These are phyloP conservation scores for Marasmarcha lunaedactyla DNA, from an alignment of 2,888 invertebrate species.

Conservation along the genomic window DNA sequence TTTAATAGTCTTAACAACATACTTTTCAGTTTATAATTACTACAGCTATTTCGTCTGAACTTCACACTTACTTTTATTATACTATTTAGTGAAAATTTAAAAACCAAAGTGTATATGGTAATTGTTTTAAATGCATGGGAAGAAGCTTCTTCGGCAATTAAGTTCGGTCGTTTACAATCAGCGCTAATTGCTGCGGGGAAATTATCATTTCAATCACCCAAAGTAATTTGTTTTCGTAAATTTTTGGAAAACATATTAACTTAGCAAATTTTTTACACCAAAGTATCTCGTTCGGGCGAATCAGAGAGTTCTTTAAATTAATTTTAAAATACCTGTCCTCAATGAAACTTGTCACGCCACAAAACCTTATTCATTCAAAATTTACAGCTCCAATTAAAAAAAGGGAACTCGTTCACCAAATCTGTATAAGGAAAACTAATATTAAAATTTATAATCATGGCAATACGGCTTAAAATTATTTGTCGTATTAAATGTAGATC, in stretches of 20 bases:
- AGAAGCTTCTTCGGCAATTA: background rate
- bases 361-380: background rate
- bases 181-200: slow-evolving; percentile 13
- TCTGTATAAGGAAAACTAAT: no score
- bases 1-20: no score
- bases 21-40: no score
- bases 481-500: background rate
- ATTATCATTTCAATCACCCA: slow-evolving; percentile 28
- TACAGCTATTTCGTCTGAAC: no score
- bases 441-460: background rate
- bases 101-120: background rate
- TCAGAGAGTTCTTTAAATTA: no score
- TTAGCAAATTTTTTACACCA: slow-evolving; percentile 15
- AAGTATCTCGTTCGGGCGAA: slow-evolving; percentile 31
- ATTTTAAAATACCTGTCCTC: no score
- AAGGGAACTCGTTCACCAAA: no score
- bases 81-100: no score
- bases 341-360: no score
- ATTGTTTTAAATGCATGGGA: background rate
- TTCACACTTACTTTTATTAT: no score
- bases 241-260: no score
- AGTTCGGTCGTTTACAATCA: background rate
- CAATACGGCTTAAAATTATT: background rate
- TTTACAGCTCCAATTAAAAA: background rate
- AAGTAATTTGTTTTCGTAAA: slow-evolving; percentile 44